Evolutionary conservation across 2,113 vertebrate species (phyloP).

Genomic region (Tragelaphus buxtoni): DNA sequence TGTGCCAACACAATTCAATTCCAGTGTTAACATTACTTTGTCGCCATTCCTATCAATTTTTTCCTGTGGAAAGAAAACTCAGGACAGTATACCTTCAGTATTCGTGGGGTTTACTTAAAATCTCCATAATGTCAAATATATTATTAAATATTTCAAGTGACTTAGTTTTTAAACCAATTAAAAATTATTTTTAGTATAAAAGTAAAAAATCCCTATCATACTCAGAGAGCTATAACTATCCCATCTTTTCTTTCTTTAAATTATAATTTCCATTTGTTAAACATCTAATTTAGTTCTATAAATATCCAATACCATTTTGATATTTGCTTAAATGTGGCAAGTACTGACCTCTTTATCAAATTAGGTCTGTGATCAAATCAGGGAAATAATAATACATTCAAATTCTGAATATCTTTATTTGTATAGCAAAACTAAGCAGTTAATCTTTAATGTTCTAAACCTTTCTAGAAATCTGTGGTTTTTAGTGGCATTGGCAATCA

Average conservation of each 20-base stretch:
- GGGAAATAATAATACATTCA: conserved; percentile 15
- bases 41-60: neutral
- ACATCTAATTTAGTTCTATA: conserved; percentile 65
- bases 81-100: neutral
- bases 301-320: conserved; percentile 62
- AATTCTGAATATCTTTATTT: conserved; percentile 46
- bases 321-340: conserved; percentile 65
- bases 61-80: neutral
- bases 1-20: neutral
- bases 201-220: conserved; percentile 9
- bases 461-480: neutral
- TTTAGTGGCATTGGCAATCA: neutral
- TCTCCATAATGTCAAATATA: neutral
- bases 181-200: neutral
- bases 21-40: neutral
- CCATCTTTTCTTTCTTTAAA: conserved; percentile 52
- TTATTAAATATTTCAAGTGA: neutral
- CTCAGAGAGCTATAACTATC: conserved; percentile 36
- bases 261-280: conserved; percentile 67
- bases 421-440: conserved; percentile 3
- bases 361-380: conserved; percentile 54
- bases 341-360: conserved; percentile 66
- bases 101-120: neutral
- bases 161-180: neutral
- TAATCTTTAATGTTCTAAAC: conserved; percentile 28